Conservation (phyloP, 2,797 vertebrate species). For the Pseudochromis fuscus region DNA sequence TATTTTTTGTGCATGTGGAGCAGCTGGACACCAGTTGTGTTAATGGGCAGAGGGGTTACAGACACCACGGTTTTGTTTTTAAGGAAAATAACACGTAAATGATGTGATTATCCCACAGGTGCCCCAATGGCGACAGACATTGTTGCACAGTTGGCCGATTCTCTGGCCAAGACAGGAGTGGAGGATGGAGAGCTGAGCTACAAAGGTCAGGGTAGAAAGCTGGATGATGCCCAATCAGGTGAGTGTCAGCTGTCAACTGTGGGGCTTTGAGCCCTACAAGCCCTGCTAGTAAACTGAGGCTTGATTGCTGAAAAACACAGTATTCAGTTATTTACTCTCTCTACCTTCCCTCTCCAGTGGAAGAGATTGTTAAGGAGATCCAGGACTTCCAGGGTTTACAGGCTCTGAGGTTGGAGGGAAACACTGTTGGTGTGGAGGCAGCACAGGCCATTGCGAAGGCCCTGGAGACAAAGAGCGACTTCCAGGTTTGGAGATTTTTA, state of each 20-base stretch:
- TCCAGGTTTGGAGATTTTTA: slow-evolving; percentile 86
- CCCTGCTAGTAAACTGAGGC: no score
- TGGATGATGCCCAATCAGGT: slow-evolving; percentile 94
- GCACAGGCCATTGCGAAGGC: slow-evolving; percentile 94
- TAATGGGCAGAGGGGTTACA: no score
- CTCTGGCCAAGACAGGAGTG: slow-evolving; percentile 92
- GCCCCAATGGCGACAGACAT: slow-evolving; percentile 93
- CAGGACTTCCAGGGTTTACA: slow-evolving; percentile 90
- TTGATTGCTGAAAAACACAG: no score
- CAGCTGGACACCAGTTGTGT: no score
- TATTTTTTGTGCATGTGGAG: no score
- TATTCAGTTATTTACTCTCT: not conserved
- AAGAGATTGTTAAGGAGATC: slow-evolving; percentile 93
- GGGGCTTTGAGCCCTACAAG: no score
- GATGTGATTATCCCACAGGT: slow-evolving; percentile 38
- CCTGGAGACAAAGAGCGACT: slow-evolving; percentile 90
- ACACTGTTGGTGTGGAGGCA: slow-evolving; percentile 95
- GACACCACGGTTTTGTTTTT: no score
- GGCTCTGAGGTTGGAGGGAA: slow-evolving; percentile 94
- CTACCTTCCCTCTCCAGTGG: slow-evolving; percentile 79
- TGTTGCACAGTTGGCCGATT: slow-evolving; percentile 91
- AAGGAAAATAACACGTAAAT: no score
- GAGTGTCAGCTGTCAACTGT: slow-evolving; percentile 63
- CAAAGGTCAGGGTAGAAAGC: slow-evolving; percentile 94
- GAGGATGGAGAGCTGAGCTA: slow-evolving; percentile 94